Percentiles rank a stretch among this genome's conserved stretches.
These are phyloP conservation scores for Eptesicus fuscus DNA, from an alignment of 2,113 vertebrate genomes.

Conservation along the genomic window DNA sequence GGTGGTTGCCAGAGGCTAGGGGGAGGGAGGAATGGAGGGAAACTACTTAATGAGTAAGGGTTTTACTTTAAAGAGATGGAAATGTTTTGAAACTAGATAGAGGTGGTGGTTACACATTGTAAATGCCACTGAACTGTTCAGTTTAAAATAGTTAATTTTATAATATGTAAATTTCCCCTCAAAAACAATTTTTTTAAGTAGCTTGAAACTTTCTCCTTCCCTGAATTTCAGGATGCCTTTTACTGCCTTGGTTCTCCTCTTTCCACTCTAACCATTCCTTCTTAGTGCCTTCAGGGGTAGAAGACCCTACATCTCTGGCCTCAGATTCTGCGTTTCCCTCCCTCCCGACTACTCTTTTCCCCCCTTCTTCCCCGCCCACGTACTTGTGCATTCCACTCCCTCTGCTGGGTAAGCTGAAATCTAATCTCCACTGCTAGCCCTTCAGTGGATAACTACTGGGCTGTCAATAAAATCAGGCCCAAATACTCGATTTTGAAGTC, in stretches of 20 bases:
- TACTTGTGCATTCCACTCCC: neutral
- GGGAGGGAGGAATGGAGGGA: neutral
- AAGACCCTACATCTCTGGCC: neutral
- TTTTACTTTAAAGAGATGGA: neutral
- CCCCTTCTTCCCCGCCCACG: accelerated
- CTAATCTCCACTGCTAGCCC: neutral
- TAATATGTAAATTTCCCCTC: neutral
- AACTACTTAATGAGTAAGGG: neutral
- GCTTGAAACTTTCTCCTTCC: neutral
- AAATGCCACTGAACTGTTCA: neutral
- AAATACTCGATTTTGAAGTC: neutral
- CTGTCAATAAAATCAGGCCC: neutral
- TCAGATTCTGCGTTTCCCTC: neutral
- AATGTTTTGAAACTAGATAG: neutral
- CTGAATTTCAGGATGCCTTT: neutral
- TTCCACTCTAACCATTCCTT: neutral
- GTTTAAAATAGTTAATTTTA: neutral
- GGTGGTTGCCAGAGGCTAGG: neutral
- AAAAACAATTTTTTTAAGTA: neutral
- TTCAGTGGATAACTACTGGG: neutral
- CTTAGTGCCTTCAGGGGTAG: neutral
- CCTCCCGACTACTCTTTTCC: no score
- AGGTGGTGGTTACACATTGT: neutral
- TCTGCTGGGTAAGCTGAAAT: neutral
- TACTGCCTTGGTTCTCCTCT: neutral